These are phyloP conservation scores for Noctua fimbriata DNA, from an alignment of 2,888 invertebrate species.

Conservation along the genomic window DNA sequence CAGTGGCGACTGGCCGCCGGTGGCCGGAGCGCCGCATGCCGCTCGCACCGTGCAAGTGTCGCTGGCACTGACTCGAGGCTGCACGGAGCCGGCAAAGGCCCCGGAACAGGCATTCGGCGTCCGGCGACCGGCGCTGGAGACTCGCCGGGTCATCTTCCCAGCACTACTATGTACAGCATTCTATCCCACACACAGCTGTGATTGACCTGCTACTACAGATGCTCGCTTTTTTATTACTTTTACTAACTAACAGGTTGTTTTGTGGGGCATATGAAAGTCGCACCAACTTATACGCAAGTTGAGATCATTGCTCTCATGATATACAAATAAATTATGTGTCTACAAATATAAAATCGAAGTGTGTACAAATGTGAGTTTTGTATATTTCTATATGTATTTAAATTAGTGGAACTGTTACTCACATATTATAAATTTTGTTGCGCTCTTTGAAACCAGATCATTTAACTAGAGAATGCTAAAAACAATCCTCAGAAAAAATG, in stretches of 20 bases:
- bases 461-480: background rate
- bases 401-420: background rate
- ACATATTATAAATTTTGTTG: background rate
- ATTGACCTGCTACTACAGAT: slow-evolving; percentile 33
- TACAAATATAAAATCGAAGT: background rate
- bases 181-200: slow-evolving; percentile 11
- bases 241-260: slow-evolving; percentile 35
- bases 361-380: background rate
- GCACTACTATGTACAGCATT: slow-evolving; percentile 19
- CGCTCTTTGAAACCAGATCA: background rate
- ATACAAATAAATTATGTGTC: background rate
- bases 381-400: background rate
- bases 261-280: slow-evolving; percentile 33
- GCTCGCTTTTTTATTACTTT: slow-evolving; percentile 22
- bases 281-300: slow-evolving; percentile 7
- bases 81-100: background rate
- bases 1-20: slow-evolving; percentile 56
- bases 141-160: background rate
- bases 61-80: slow-evolving; percentile 27
- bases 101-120: slow-evolving; percentile 6
- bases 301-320: slow-evolving; percentile 8
- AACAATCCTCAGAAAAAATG: background rate
- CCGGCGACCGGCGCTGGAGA: slow-evolving; percentile 6
- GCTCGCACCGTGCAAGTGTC: slow-evolving; percentile 9
- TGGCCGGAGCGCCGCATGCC: slow-evolving; percentile 31